Evolutionary conservation across 35 echinoderm and acorn worm species (phyloP), one percentile per base, ranked within the genome.

Genomic region (Chiridota heheva): DNA sequence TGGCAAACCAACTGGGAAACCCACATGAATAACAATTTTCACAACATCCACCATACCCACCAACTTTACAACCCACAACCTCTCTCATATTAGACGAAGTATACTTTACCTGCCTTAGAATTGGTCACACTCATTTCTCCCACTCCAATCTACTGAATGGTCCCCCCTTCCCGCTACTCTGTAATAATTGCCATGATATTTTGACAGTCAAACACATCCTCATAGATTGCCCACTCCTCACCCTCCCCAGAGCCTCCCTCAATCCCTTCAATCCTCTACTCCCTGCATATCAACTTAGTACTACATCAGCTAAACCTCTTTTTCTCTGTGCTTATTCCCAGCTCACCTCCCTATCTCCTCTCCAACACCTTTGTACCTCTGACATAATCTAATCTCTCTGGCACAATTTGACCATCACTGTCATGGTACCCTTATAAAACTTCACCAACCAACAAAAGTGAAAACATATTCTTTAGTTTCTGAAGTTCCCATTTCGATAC

Each of bases 381-480:
- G n/a, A n/a, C n/a, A n/a, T n/a, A n/a, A n/a, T n/a, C n/a, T n/a
- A n/a, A n/a, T n/a, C n/a, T n/a, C n/a, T n/a, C n/a, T n/a, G n/a
- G n/a, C n/a, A n/a, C n/a, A n/a, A n/a, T n/a, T n/a, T n/a, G n/a
- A n/a, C n/a, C n/a, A n/a, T n/a, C n/a, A n/a, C n/a, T n/a, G n/a
- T n/a, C n/a, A n/a, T n/a, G n/a, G n/a, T n/a, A n/a, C n/a, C n/a
- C n/a, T n/a, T n/a, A n/a, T n/a, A n/a, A 32, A 70, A 60, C 6
- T 81, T 80, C 44, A 66, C 76, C 2, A 87, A 29, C 44, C 73
- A 76, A 69, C 73, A 78, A 66, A 87, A 80, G 85, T 62, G 64
- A 15, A 38, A 18, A 29, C 84, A 0, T 47, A 69, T 25, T 63
- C 69, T 25, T 20, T 66, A 35, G 36, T 67, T n/a, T 67, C 71